Conservation (phyloP, 2,888 invertebrate species). For the Ectobius pallidus region DNA sequence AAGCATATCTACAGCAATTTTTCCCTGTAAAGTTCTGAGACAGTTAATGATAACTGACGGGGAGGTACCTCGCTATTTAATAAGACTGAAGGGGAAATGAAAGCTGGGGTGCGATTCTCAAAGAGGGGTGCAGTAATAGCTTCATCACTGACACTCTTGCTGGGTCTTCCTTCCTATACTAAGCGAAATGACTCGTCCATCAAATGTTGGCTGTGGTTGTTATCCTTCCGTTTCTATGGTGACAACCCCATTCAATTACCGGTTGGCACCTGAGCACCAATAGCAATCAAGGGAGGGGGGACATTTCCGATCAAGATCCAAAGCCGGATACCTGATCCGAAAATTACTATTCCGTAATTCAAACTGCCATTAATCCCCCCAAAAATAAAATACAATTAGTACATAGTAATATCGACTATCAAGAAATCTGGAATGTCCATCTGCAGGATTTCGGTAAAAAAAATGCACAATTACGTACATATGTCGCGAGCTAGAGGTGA, state of each 20-base stretch:
- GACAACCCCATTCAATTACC: constrained; percentile 35
- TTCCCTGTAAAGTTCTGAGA: too few relatives aligned
- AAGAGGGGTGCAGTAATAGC: not conserved
- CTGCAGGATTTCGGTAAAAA: too few relatives aligned
- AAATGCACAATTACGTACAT: too few relatives aligned
- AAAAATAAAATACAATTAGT: too few relatives aligned
- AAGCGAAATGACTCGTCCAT: not conserved
- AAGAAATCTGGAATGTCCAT: too few relatives aligned
- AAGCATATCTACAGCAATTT: too few relatives aligned
- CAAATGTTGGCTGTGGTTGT: not conserved
- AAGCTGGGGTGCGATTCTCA: not conserved
- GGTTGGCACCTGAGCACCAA: constrained; percentile 19
- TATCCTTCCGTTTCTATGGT: constrained; percentile 24
- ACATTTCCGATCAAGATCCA: not conserved
- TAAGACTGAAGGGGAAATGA: not conserved
- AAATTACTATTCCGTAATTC: not conserved
- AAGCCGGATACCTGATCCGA: not conserved
- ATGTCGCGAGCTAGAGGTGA: too few relatives aligned
- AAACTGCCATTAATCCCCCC: too few relatives aligned
- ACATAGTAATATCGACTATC: too few relatives aligned
- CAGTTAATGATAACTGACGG: not conserved
- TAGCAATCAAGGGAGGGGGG: not conserved
- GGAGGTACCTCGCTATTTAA: not conserved
- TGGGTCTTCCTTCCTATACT: not conserved
- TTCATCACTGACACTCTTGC: not conserved